Evolutionary conservation across 2,888 invertebrate genomes (phyloP).

Genomic region (Hipparchia semele): DNA sequence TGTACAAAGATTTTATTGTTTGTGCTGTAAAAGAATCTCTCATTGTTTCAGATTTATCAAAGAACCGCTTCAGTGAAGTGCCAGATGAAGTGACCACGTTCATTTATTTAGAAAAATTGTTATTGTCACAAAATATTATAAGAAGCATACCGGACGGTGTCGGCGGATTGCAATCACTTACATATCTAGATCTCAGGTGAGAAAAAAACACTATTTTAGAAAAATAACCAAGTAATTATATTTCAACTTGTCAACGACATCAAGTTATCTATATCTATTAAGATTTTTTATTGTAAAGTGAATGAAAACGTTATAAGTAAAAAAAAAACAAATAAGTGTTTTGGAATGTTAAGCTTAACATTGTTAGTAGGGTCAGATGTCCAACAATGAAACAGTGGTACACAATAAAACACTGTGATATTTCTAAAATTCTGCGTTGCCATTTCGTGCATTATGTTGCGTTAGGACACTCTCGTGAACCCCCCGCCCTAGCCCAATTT

Average conservation of each 20-base stretch:
- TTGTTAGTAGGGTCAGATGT: too few species aligned
- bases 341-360: too few species aligned
- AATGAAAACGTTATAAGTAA: too few species aligned
- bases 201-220: conserved; percentile 30
- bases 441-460: too few species aligned
- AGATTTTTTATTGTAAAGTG: too few species aligned
- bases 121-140: conserved; percentile 96
- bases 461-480: too few species aligned
- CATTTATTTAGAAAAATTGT: conserved; percentile 93
- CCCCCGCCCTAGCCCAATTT: too few species aligned
- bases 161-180: conserved; percentile 91
- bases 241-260: not conserved
- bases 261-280: too few species aligned
- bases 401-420: too few species aligned
- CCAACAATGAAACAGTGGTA: too few species aligned
- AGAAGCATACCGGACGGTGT: conserved; percentile 93
- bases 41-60: conserved; percentile 78
- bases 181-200: conserved; percentile 94
- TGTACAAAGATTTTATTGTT: not conserved
- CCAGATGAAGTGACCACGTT: conserved; percentile 95
- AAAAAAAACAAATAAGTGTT: too few species aligned
- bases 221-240: not conserved
- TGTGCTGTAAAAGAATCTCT: not conserved
- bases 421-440: too few species aligned
- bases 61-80: conserved; percentile 91